Conservation (phyloP, 1,140 invertebrate species). For the Drosophila rufa region DNA sequence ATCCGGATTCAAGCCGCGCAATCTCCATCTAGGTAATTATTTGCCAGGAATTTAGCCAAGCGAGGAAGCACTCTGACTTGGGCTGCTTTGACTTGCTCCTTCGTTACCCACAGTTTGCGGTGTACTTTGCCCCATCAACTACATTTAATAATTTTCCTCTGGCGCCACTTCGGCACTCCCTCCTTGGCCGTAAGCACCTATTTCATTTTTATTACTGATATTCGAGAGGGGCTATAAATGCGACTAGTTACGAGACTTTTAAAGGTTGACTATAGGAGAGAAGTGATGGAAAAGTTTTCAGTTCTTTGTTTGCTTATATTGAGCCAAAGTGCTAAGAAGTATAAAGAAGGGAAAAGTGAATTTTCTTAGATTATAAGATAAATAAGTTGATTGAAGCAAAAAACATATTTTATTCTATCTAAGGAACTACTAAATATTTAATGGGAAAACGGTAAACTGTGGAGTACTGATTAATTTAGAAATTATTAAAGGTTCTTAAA, state of each 20-base stretch:
- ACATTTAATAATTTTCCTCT: constrained; percentile 30
- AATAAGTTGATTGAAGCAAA: neutral
- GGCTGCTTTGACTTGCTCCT: neutral
- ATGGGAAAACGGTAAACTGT: too few species aligned
- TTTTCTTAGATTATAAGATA: too few species aligned
- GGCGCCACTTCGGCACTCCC: constrained; percentile 23
- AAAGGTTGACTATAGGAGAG: neutral
- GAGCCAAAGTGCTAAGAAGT: neutral
- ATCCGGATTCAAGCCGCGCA: constrained; percentile 10
- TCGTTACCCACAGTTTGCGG: constrained; percentile 3
- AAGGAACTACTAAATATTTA: too few species aligned
- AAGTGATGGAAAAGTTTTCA: constrained; percentile 2
- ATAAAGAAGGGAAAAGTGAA: neutral
- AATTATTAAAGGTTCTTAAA: too few species aligned
- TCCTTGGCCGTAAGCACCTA: constrained; percentile 7
- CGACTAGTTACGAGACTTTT: constrained; percentile 19
- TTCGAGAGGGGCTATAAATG: constrained; percentile 18
- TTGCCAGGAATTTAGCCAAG: neutral
- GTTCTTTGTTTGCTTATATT: neutral
- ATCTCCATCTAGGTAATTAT: constrained; percentile 26
- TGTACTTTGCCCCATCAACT: constrained; percentile 4
- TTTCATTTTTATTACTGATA: constrained; percentile 22
- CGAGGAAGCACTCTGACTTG: neutral
- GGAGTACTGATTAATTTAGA: too few species aligned
- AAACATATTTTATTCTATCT: neutral